Evolutionary conservation across 2,113 vertebrate genomes (phyloP).

Genomic region (Podarcis muralis): DNA sequence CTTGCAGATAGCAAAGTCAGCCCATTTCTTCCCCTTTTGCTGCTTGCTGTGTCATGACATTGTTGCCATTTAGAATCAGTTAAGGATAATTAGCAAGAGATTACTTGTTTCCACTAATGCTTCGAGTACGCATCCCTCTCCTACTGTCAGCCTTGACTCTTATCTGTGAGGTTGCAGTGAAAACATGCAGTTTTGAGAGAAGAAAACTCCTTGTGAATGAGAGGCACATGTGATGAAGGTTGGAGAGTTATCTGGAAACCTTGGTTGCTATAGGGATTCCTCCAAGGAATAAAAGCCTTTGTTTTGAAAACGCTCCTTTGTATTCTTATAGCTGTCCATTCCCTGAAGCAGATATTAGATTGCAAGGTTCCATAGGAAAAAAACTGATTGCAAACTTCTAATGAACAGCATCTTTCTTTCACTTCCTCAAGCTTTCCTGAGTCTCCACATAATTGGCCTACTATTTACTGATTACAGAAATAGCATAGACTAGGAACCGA

Average conservation of each 20-base stretch:
- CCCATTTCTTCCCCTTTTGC: neutral
- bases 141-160: conserved; percentile 11
- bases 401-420: neutral
- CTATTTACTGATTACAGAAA: neutral
- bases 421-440: neutral
- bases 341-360: conserved; percentile 1
- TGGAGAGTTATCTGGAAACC: neutral
- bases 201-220: neutral
- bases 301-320: neutral
- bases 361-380: neutral
- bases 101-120: conserved; percentile 20
- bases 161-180: neutral
- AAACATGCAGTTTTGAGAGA: neutral
- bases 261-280: conserved; percentile 6
- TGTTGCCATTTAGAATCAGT: conserved; percentile 18
- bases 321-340: neutral
- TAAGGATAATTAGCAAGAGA: conserved; percentile 30
- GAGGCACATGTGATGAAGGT: neutral
- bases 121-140: conserved; percentile 15
- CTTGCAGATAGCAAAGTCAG: conserved; percentile 4
- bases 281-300: neutral
- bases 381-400: neutral
- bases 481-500: neutral
- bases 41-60: conserved; percentile 15
- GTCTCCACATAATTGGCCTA: neutral